Evolutionary conservation across 2,888 invertebrate species (phyloP), one percentile per base, ranked within the genome.

Genomic region (Tineola bisselliella): DNA sequence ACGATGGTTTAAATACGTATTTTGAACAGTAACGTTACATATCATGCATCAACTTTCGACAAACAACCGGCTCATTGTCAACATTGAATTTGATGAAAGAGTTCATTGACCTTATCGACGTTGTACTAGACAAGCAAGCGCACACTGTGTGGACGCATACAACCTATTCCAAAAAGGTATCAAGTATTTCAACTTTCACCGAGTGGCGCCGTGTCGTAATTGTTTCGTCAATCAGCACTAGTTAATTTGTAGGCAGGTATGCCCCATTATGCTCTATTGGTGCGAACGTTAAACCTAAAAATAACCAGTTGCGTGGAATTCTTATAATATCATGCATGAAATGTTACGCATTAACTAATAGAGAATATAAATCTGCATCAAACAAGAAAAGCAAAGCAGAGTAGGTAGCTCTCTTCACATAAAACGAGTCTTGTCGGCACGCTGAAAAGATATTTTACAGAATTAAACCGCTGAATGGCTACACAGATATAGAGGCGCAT

Each of bases 161-260:
- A 54, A 54, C 58, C 64, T 69, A 66, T 65, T 66, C 66, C 64
- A 66, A 69, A 67, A 71, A 70, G 65, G 52, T 66, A 71, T 67
- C 66, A 67, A 69, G 68, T 71, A 68, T 68, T 72, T 68, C 64
- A 71, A 75, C 73, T 76, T 76, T 74, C 73, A 74, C 74, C 71
- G 64, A 62, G 65, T 63, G 66, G 63, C 63, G 67, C 63, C 65
- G 64, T 65, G 66, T 65, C 64, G 66, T 65, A 64, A 64, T 66
- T 67, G 68, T 70, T 72, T 74, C 69, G 69, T 67, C 69, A 68
- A 70, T 65, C 64, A 65, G 65, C 65, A 70, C 67, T 65, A 63
- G 63, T 64, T 63, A 33, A 58, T 58, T 58, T 33, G 58, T 30
- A 58, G 58, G 25, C 56, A 30, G 25, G 33, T 12, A 56, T 25